phyloP scores from a whole-genome alignment of 2,888 invertebrate species.

The Caenorhabditis sinica region DNA sequence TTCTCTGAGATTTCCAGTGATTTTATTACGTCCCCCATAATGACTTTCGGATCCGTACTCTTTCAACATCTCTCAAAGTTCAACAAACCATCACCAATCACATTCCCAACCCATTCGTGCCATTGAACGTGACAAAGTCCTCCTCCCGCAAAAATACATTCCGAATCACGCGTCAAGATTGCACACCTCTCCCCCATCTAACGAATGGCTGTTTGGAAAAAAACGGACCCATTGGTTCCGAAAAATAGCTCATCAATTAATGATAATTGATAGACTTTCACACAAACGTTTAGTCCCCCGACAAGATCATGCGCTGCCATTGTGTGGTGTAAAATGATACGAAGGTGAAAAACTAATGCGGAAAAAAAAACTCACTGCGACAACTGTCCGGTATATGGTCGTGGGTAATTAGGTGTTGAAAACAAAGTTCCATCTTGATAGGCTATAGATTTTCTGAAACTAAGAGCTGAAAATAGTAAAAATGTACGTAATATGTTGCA shows the following conservation, averaged over 20 bases:
- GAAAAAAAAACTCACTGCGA: conserved; percentile 44
- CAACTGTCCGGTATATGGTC: conserved; percentile 53
- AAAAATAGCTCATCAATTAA: conserved; percentile 51
- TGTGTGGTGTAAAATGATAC: conserved; percentile 18
- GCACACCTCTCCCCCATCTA: conserved; percentile 19
- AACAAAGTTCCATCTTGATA: conserved; percentile 45
- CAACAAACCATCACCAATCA: conserved; percentile 6
- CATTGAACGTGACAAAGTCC: conserved; percentile 31
- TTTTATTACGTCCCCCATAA: no score
- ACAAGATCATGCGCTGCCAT: conserved; percentile 3
- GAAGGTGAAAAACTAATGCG: neutral
- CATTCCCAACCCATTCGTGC: neutral
- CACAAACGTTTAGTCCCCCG: conserved; percentile 28
- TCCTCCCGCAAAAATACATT: conserved; percentile 10
- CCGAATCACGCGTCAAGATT: conserved; percentile 34
- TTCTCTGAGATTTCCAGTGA: no score
- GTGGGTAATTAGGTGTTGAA: conserved; percentile 47
- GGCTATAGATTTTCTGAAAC: conserved; percentile 2
- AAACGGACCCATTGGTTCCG: conserved; percentile 27
- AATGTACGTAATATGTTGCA: neutral
- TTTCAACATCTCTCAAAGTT: neutral
- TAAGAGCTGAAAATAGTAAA: neutral
- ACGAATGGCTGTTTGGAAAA: conserved; percentile 21
- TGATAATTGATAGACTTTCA: conserved; percentile 48
- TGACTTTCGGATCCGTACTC: neutral